Percentiles rank a stretch among this genome's conserved stretches.
phyloP scores from a whole-genome alignment of 37 sponge, comb jelly and placozoan genomes.

The Cladorhizidae sp. region DNA sequence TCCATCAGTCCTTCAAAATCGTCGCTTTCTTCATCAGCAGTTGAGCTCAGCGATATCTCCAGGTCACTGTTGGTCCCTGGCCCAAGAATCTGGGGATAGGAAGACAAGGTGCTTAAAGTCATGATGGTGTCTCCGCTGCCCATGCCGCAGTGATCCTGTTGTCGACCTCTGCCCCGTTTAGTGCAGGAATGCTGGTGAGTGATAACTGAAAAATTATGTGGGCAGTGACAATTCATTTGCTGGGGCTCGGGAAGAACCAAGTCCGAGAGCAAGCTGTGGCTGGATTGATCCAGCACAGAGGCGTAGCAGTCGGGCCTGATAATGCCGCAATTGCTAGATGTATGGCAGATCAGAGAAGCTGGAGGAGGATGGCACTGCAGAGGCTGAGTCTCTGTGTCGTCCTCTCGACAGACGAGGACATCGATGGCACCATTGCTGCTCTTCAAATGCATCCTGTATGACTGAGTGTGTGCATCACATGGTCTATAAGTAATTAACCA shows the following conservation, averaged over 20 bases:
- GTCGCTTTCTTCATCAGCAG: slow-evolving; percentile 39
- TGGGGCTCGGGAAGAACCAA: neutral
- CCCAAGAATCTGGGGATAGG: slow-evolving; percentile 13
- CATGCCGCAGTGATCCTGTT: neutral
- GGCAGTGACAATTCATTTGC: neutral
- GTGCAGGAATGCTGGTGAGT: neutral
- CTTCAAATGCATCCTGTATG: slow-evolving; percentile 71
- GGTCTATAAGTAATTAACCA: too few relatives aligned
- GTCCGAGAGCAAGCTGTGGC: neutral
- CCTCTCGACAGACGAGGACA: slow-evolving; percentile 82
- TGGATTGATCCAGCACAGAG: neutral
- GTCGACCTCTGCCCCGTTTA: neutral
- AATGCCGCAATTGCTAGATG: neutral
- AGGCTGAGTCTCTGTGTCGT: slow-evolving; percentile 16
- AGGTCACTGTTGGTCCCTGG: slow-evolving; percentile 19
- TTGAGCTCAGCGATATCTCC: slow-evolving; percentile 68
- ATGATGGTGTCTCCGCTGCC: neutral
- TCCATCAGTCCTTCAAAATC: slow-evolving; percentile 40
- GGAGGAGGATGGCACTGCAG: neutral
- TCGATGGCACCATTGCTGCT: slow-evolving; percentile 78
- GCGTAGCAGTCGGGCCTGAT: neutral
- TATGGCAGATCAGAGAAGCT: neutral
- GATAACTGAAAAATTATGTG: neutral
- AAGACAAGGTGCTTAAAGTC: neutral
- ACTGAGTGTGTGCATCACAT: slow-evolving; percentile 46